Conservation (phyloP, 2,113 vertebrate genomes). For the Alectura lathami region DNA sequence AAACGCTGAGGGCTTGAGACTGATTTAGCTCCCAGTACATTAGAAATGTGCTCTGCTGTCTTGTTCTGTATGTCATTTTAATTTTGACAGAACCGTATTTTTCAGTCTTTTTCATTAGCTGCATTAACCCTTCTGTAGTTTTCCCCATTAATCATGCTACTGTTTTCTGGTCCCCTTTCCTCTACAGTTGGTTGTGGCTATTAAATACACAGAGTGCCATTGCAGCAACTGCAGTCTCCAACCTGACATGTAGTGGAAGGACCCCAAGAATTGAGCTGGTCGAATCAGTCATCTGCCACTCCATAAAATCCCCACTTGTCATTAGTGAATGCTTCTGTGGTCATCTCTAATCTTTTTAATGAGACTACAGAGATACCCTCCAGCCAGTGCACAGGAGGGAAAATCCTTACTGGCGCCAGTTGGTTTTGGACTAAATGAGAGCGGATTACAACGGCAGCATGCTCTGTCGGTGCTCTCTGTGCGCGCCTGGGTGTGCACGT, state of each 20-base stretch:
- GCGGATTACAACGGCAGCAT: neutral
- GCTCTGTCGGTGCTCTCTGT: neutral
- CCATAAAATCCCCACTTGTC: slow-evolving; percentile 33
- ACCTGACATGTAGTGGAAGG: slow-evolving; percentile 69
- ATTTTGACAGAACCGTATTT: neutral
- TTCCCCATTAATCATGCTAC: slow-evolving; percentile 29
- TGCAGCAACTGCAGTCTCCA: slow-evolving; percentile 46
- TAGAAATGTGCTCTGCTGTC: neutral
- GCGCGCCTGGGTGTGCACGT: neutral
- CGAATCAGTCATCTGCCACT: slow-evolving; percentile 67
- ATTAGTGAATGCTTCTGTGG: slow-evolving; percentile 64
- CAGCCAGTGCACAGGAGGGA: slow-evolving; percentile 39
- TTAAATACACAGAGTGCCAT: slow-evolving; percentile 16
- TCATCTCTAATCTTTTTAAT: slow-evolving; percentile 76
- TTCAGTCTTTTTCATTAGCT: slow-evolving; percentile 22
- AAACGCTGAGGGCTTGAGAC: neutral
- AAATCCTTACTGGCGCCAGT: slow-evolving; percentile 29
- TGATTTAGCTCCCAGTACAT: neutral
- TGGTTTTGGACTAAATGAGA: slow-evolving; percentile 32
- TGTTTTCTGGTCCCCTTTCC: slow-evolving; percentile 21
- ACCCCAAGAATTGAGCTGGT: slow-evolving; percentile 56
- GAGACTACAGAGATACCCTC: slow-evolving; percentile 58
- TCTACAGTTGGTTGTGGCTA: slow-evolving; percentile 53
- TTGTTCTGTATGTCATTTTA: neutral
- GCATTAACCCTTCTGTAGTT: neutral